phyloP scores from a whole-genome alignment of 2,113 vertebrate genomes.

The Bufo bufo region DNA sequence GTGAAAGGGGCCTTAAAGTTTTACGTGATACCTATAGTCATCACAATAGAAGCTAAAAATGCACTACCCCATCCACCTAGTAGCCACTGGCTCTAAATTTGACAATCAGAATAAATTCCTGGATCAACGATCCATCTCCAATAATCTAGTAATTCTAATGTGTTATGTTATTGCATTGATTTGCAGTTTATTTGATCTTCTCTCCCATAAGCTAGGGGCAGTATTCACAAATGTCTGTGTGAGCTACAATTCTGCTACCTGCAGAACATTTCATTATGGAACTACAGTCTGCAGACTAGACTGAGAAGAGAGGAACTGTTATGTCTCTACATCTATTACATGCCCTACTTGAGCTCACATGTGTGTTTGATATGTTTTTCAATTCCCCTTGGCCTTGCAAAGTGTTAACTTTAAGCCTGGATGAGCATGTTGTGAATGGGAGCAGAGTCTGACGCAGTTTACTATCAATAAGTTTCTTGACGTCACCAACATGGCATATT shows the following conservation, averaged over 20 bases:
- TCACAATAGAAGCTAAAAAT: no score
- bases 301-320: no score
- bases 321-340: no score
- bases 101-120: no score
- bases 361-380: background rate
- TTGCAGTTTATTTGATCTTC: background rate
- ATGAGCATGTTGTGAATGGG: slow-evolving; percentile 20
- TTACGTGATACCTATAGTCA: no score
- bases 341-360: no score
- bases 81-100: no score
- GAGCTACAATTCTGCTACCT: background rate
- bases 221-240: background rate
- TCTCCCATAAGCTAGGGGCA: background rate
- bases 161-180: background rate
- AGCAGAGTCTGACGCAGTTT: slow-evolving; percentile 33
- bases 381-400: background rate
- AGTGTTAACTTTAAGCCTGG: slow-evolving; percentile 40
- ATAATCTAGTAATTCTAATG: no score
- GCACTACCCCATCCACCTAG: no score
- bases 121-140: no score
- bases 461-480: slow-evolving; percentile 35
- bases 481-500: slow-evolving; percentile 38
- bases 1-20: no score
- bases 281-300: background rate
- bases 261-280: background rate